Conservation (phyloP, 2,888 invertebrate species). For the Drosophila picticornis region DNA sequence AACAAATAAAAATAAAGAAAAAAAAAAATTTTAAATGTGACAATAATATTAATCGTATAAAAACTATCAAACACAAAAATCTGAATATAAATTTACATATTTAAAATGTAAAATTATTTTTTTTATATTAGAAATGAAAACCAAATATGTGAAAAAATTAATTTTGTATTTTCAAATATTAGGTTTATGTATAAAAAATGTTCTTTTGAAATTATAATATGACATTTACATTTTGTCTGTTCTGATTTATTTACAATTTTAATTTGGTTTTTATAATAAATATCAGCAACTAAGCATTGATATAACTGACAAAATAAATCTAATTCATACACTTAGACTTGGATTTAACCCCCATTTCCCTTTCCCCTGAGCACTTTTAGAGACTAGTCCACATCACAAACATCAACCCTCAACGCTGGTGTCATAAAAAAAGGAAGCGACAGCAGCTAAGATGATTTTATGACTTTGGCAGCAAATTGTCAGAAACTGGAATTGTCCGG, state of each 20-base stretch:
- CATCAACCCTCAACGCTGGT: constrained; percentile 36
- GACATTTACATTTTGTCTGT: background rate
- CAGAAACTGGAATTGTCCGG: constrained; percentile 14
- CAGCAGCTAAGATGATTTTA: constrained; percentile 34
- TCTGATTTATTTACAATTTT: background rate
- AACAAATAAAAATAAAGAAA: too few species aligned
- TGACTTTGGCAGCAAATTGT: constrained; percentile 17
- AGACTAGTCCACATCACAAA: constrained; percentile 17
- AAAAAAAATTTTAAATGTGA: too few species aligned
- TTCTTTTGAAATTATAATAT: background rate
- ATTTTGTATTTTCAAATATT: background rate
- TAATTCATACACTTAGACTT: background rate
- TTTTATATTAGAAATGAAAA: background rate
- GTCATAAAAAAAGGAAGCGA: constrained; percentile 33
- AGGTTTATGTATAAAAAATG: background rate
- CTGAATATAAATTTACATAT: background rate
- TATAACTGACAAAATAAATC: background rate
- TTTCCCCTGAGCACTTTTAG: constrained; percentile 11
- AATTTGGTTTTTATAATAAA: background rate
- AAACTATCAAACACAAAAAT: background rate
- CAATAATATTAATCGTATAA: too few species aligned
- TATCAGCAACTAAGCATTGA: background rate
- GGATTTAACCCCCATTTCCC: background rate
- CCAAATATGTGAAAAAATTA: background rate
- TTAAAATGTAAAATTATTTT: background rate